A percentile compares a stretch with the other conserved stretches of the same genome.
Evolutionary conservation across 1,140 invertebrate species (phyloP).

Genomic region (Bombyx mandarina): DNA sequence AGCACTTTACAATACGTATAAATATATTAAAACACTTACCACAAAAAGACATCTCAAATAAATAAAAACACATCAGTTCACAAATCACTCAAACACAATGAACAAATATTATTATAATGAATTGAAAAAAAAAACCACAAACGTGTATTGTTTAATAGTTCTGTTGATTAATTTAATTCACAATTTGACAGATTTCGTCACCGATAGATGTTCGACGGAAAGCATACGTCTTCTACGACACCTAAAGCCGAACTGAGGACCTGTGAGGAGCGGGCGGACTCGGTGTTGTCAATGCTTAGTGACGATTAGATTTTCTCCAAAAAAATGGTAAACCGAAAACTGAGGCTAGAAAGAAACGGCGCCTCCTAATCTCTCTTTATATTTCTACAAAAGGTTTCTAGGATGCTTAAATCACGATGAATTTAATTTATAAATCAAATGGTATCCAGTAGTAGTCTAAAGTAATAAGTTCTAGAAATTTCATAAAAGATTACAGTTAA

Average conservation of each 20-base stretch:
- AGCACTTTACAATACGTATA: neutral
- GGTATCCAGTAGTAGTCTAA: no score
- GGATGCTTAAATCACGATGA: no score
- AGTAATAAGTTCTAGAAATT: no score
- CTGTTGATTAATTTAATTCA: conserved; percentile 3
- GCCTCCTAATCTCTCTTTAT: no score
- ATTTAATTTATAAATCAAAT: no score
- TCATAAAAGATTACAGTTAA: no score
- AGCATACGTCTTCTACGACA: neutral
- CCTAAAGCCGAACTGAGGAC: conserved; percentile 2
- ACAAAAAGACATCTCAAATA: neutral
- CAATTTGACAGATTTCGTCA: conserved; percentile 3
- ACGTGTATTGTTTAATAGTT: neutral
- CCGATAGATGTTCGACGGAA: neutral
- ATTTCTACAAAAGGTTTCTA: no score
- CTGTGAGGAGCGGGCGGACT: conserved; percentile 6
- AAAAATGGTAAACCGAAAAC: no score
- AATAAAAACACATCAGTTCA: neutral
- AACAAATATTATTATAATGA: neutral
- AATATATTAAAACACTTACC: neutral
- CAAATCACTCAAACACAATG: neutral
- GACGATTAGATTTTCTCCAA: no score
- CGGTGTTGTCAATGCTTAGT: conserved; percentile 1
- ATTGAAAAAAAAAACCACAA: neutral
- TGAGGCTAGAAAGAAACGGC: no score